These are phyloP conservation scores for Nannospalax galili DNA, from an alignment of 2,113 vertebrate species.

Conservation along the genomic window DNA sequence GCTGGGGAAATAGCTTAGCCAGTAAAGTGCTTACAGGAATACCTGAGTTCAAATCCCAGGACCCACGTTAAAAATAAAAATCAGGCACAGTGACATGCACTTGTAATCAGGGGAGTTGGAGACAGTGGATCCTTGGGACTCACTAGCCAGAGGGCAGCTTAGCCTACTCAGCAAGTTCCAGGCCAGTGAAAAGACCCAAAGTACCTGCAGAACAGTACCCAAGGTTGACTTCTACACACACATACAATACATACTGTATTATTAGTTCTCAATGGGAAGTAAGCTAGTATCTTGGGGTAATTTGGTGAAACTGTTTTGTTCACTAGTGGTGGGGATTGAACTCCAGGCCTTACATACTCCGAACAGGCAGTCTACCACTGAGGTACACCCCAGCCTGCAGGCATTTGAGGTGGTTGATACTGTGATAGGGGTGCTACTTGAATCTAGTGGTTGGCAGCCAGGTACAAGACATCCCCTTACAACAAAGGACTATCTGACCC, in stretches of 20 bases:
- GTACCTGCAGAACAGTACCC: too few relatives aligned
- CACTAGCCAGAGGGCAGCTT: background rate
- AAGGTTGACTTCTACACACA: background rate
- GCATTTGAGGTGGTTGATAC: background rate
- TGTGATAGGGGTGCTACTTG: background rate
- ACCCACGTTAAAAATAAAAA: background rate
- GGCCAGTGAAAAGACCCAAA: background rate
- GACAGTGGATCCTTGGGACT: background rate
- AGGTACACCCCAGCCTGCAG: background rate
- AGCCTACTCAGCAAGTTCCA: background rate
- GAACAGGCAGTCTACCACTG: background rate
- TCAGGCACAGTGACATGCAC: background rate
- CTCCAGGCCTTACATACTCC: too few relatives aligned
- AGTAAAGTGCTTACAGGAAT: background rate
- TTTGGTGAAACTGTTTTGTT: background rate
- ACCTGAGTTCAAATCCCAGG: background rate
- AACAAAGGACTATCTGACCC: background rate
- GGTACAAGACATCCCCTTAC: background rate
- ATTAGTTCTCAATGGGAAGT: conserved; percentile 11
- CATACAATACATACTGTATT: background rate
- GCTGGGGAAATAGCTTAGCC: background rate
- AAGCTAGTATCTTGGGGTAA: background rate
- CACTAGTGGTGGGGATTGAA: background rate
- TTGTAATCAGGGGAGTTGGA: background rate
- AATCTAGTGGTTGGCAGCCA: background rate